Base-by-base conservation (phyloP, 2,797 vertebrate genomes). In the Myotis vivesi region DNA sequence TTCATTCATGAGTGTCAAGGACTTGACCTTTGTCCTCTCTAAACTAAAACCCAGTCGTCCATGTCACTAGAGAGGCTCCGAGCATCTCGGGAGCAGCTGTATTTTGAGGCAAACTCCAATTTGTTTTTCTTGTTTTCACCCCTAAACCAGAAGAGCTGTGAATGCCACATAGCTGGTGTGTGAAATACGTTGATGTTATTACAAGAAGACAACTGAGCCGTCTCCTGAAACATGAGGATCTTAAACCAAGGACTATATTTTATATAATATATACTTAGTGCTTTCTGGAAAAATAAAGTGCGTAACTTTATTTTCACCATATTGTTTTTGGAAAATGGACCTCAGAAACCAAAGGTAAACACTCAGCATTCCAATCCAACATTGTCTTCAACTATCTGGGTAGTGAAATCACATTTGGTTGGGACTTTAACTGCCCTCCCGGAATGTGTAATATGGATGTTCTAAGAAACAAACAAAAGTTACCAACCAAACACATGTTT, bases 291-390 rank as follows among this genome's bases (percentile, higher is more conserved):
- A 92, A 94, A 20, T 36, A 20, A 69, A 79, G 13, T 17, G 2
- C 62, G 30, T n/a, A 84, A 80, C 57, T 88, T 79, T 11, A 79
- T 66, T 81, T 86, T 86, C 49, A 77, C 36, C 57, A 64, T n/a
- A 30, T 69, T 89, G 73, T 44, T 72, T 91, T 95, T 88, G 64
- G 46, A 80, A 62, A 84, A 84, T 5, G 9, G 23, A 33, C 53
- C 44, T 92, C 28, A 73, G 68, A 88, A 88, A 87, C 80, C 44
- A 92, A 95, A 92, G 69, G 46, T 30, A 85, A 90, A 75, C 8
- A 38, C 23, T 75, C 59, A 41, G 46, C n/a, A 64, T 90, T 68
- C 64, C 64, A 83, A 25, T 44, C 23, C 46, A 33, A 51, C 81
- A 81, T 83, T 19, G 3, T 36, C 73, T 76, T 90, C 62, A n/a